Percentiles rank a stretch among this genome's conserved stretches.
phyloP scores from a whole-genome alignment of 64 coral and sea anemone species.

The Montipora sp. region DNA sequence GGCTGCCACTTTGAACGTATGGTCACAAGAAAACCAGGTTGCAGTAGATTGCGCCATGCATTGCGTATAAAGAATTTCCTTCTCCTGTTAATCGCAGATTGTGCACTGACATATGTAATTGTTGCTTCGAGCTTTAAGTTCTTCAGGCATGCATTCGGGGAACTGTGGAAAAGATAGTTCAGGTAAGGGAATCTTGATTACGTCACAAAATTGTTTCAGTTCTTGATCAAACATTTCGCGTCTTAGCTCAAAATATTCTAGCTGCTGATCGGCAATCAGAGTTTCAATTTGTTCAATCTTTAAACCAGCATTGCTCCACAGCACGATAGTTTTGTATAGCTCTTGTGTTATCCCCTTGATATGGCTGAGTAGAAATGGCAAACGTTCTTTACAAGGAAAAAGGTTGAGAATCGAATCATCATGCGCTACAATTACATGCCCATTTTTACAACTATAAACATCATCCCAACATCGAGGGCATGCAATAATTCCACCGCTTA shows the following conservation, averaged over 20 bases:
- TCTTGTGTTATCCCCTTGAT: conserved; percentile 21
- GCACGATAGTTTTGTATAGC: background rate
- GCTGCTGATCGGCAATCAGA: background rate
- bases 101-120: background rate
- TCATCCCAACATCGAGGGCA: conserved; percentile 6
- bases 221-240: conserved; percentile 21
- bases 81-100: conserved; percentile 8
- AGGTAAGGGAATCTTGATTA: background rate
- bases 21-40: conserved; percentile 66
- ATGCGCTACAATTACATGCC: conserved; percentile 32
- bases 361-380: conserved; percentile 9
- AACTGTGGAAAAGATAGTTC: background rate
- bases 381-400: conserved; percentile 17
- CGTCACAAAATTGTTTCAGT: background rate
- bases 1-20: conserved; percentile 74
- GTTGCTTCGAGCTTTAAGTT: background rate
- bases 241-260: conserved; percentile 40
- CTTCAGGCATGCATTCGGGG: conserved; percentile 12
- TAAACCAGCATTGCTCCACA: conserved; percentile 18
- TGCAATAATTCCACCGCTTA: background rate
- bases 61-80: conserved; percentile 32
- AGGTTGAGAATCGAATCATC: conserved; percentile 5
- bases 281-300: conserved; percentile 37
- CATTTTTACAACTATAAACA: conserved; percentile 26
- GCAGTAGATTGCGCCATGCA: conserved; percentile 29